Conservation (phyloP, 2,113 vertebrate genomes). For the Aleadryas rufinucha region DNA sequence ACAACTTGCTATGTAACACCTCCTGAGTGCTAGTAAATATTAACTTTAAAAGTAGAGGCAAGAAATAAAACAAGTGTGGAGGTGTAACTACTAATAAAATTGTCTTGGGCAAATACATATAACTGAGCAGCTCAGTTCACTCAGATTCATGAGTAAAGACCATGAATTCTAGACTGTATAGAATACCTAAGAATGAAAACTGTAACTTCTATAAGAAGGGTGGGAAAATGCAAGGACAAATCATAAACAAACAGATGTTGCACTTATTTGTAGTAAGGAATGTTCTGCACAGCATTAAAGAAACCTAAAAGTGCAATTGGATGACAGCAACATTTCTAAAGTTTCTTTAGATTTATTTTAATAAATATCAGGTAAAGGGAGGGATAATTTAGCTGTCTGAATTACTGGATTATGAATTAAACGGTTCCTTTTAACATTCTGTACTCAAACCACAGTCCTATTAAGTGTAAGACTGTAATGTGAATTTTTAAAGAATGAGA, state of each 20-base stretch:
- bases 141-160: not conserved
- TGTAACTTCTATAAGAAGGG: not conserved
- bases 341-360: not conserved
- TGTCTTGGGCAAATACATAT: not conserved
- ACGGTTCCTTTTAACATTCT: conserved; percentile 20
- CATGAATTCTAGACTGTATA: not conserved
- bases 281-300: not conserved
- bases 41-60: not conserved
- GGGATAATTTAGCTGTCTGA: conserved; percentile 44
- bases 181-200: not conserved
- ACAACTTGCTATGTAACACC: not conserved
- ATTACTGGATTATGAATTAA: conserved; percentile 58
- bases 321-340: not conserved
- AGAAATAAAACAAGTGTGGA: not conserved
- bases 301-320: not conserved
- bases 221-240: not conserved
- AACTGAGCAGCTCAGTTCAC: not conserved
- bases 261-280: not conserved
- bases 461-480: conserved; percentile 23
- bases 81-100: not conserved
- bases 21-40: not conserved
- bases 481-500: conserved; percentile 56
- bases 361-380: conserved; percentile 56
- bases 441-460: conserved; percentile 15
- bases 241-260: not conserved